Evolutionary conservation across 2,888 invertebrate genomes (phyloP).

Genomic region (Tiliacea aurago): DNA sequence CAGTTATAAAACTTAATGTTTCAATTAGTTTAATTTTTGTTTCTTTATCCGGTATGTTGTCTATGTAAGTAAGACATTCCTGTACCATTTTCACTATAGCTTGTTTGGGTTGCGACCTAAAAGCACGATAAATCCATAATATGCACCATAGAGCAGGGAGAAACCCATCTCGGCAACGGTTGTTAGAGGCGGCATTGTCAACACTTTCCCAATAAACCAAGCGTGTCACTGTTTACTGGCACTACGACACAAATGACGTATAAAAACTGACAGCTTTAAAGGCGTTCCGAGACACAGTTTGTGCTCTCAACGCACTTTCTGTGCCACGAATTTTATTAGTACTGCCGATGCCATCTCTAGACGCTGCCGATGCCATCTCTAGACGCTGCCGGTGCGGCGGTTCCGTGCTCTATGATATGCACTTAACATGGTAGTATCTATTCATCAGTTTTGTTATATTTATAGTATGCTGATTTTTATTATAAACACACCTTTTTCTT

Average conservation of each 20-base stretch:
- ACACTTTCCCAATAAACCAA: no score
- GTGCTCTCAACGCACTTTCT: not conserved
- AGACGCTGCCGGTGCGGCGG: not conserved
- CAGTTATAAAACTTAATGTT: slow-evolving; percentile 97
- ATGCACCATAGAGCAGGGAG: not conserved
- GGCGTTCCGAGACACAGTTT: not conserved
- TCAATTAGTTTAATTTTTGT: slow-evolving; percentile 98
- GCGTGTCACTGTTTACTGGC: not conserved
- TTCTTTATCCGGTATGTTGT: slow-evolving; percentile 97
- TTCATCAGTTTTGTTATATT: not conserved
- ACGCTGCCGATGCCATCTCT: not conserved
- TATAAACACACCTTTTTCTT: slow-evolving; percentile 92
- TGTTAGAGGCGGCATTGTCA: no score
- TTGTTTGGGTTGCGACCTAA: slow-evolving; percentile 97
- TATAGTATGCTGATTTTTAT: not conserved
- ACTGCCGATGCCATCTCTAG: not conserved
- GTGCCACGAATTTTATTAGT: not conserved
- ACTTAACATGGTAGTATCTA: no score
- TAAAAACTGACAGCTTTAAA: not conserved
- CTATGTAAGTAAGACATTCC: slow-evolving; percentile 97
- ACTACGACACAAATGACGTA: not conserved
- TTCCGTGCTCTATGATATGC: not conserved
- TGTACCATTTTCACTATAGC: slow-evolving; percentile 99
- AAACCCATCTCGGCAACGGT: no score
- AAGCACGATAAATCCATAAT: slow-evolving; percentile 15